These are phyloP conservation scores for Astyanax mexicanus DNA, from an alignment of 2,797 vertebrate genomes.

Conservation along the genomic window DNA sequence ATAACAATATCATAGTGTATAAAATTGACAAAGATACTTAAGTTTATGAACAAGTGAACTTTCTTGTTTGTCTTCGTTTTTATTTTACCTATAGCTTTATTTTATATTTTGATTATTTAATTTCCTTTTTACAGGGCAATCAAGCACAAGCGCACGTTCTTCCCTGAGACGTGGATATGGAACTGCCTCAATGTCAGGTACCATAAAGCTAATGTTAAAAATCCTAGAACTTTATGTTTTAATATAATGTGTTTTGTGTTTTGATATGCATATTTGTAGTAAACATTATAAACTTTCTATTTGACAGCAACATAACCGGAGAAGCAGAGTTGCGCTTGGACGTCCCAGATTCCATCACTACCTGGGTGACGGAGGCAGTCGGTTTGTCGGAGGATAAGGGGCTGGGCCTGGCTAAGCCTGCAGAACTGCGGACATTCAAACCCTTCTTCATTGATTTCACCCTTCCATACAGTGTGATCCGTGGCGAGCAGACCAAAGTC, in stretches of 20 bases:
- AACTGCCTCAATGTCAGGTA: constrained; percentile 93
- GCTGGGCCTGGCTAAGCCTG: constrained; percentile 80
- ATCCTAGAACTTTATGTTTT: no score
- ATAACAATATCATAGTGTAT: not conserved
- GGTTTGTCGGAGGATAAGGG: constrained; percentile 82
- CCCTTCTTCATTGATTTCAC: constrained; percentile 93
- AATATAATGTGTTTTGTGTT: no score
- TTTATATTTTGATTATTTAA: constrained; percentile 59
- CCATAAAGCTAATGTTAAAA: constrained; percentile 44
- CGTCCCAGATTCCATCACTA: constrained; percentile 91
- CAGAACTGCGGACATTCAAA: constrained; percentile 88
- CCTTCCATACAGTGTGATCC: constrained; percentile 85
- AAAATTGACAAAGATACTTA: no score
- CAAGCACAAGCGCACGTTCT: constrained; percentile 92
- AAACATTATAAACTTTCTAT: constrained; percentile 53
- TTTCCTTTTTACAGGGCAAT: constrained; percentile 82
- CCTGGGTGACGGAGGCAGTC: constrained; percentile 89
- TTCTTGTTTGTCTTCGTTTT: no score
- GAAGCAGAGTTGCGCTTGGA: constrained; percentile 84
- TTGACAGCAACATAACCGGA: constrained; percentile 75
- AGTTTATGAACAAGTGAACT: not conserved
- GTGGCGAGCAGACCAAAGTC: constrained; percentile 93
- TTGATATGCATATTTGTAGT: not conserved
- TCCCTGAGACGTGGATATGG: constrained; percentile 95
- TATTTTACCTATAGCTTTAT: no score